phyloP scores from a whole-genome alignment of 2,797 vertebrate genomes.

The Taeniopygia guttata region DNA sequence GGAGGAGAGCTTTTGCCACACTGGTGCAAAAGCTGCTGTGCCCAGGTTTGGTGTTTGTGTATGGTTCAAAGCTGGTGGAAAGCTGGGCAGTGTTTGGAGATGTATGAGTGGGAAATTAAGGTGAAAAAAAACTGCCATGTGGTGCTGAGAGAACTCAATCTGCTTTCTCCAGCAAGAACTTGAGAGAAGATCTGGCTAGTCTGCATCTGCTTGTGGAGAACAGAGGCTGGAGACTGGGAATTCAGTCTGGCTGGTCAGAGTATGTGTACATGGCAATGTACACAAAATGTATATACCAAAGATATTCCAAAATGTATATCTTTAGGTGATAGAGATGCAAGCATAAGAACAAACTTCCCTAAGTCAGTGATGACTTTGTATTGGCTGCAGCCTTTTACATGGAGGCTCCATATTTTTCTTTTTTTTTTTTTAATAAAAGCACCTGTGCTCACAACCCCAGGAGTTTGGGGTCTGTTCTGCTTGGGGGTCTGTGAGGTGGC shows the following conservation, averaged over 20 bases:
- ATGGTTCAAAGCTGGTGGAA: not conserved
- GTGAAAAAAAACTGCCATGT: not conserved
- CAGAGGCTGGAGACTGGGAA: not conserved
- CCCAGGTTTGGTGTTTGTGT: not conserved
- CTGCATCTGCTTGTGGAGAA: accelerated
- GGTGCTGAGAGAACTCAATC: not conserved
- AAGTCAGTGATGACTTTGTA: not conserved
- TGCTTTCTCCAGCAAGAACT: not conserved
- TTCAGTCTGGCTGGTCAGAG: not conserved
- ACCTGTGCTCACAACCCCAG: accelerated
- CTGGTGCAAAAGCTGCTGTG: not conserved
- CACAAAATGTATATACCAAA: too few relatives aligned
- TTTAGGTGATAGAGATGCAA: not conserved
- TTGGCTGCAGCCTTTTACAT: not conserved
- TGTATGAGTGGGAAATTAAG: not conserved
- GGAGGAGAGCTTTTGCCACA: not conserved
- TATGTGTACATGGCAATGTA: too few relatives aligned
- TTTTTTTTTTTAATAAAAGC: not conserved
- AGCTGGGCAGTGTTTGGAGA: not conserved
- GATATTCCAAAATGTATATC: not conserved
- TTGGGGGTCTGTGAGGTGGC: not conserved
- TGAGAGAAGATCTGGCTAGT: not conserved
- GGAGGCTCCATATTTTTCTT: not conserved
- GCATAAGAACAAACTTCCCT: not conserved
- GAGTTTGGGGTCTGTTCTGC: not conserved